Base-by-base conservation (phyloP, 2,888 invertebrate species). In the Shargacucullia verbasci region DNA sequence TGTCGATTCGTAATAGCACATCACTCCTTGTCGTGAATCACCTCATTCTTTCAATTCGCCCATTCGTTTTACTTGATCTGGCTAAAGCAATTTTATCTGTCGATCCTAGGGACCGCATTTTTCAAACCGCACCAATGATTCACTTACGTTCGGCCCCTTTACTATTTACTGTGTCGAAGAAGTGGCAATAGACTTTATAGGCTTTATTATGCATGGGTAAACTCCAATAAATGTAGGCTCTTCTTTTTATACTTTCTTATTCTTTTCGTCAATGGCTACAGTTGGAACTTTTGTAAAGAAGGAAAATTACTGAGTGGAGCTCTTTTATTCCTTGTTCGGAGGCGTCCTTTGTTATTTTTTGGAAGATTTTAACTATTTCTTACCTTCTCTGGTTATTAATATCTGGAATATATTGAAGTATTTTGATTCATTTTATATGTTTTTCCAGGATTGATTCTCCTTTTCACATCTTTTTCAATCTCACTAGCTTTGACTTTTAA, bases 61-160 rank as follows among this genome's bases (percentile, higher is more conserved):
- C 56, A 72, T 71, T 73, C 73, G 56, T 72, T 76, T 70, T 70
- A 72, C 75, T 68, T 56, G 65, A 76, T 68, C 70, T 76, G 67
- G 67, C 67, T 74, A 59, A 70, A 70, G 78, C 70, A 77, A 78
- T 79, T 79, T 76, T 70, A 75, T 79, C 76, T 63, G 72, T 72
- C 72, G 66, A 76, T 70, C 65, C 57, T 64, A 47, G 71, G 60
- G 62, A 63, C 75, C 70, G 60, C 70, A 76, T 79, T 79, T 76
- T 75, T 76, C 70, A 73, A 76, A 77, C 76, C 75, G 60, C 72
- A 65, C 63, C 78, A 67, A 72, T 79, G 78, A 77, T 77, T 76
- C 74, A 76, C 71, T 76, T 76, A 67, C 49, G 57, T 57, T 60
- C 63, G 64, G 59, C 63, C 74, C 69, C 69, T 76, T 61, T 66